phyloP scores from a whole-genome alignment of 1,140 invertebrate genomes.

The Monomorium pharaonis region DNA sequence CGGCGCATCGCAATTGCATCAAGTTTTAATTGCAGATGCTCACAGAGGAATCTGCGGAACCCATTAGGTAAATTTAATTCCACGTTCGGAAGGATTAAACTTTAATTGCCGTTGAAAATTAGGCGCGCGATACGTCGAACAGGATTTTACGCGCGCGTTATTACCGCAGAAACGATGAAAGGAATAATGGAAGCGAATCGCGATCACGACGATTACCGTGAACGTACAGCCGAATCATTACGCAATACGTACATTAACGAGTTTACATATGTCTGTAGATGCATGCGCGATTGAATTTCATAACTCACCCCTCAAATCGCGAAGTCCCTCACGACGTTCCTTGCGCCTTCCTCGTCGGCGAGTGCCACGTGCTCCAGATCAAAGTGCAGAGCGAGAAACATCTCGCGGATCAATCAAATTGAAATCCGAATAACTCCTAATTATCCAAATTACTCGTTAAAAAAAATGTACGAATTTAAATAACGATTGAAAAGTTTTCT shows the following conservation, averaged over 20 bases:
- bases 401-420: not conserved
- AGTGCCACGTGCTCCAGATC: not conserved
- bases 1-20: not conserved
- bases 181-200: no score
- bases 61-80: constrained; percentile 29
- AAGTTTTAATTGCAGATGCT: constrained; percentile 37
- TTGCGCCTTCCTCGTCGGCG: not conserved
- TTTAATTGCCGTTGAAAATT: not conserved
- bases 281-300: no score
- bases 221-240: not conserved
- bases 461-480: no score
- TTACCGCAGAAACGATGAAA: no score
- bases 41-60: not conserved
- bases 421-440: not conserved
- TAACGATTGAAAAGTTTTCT: not conserved
- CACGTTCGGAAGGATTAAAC: not conserved
- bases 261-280: not conserved
- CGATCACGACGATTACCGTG: not conserved
- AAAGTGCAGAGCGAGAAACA: not conserved
- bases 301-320: not conserved
- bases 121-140: not conserved
- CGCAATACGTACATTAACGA: not conserved
- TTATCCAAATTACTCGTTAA: no score
- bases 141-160: not conserved
- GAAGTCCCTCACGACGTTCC: not conserved